These are phyloP conservation scores for Lithobates sylvaticus DNA, from an alignment of 2,797 vertebrate genomes.

Conservation along the genomic window DNA sequence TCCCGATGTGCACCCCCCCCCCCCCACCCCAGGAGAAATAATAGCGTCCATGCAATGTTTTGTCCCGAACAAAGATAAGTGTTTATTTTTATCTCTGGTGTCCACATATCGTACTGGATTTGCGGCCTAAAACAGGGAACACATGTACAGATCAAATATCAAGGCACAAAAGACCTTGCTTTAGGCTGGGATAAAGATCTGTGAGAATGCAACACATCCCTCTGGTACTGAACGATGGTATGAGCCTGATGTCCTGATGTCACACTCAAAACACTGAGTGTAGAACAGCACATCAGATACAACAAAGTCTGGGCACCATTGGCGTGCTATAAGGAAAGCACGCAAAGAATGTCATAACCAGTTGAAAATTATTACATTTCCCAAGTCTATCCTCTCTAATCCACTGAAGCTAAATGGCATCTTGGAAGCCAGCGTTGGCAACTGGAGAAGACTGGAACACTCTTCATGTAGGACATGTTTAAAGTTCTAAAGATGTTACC, in stretches of 20 bases:
- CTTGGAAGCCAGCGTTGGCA: background rate
- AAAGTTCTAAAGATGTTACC: background rate
- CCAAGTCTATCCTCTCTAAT: background rate
- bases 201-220: slow-evolving; percentile 58
- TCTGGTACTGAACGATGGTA: slow-evolving; percentile 36
- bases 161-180: slow-evolving; percentile 21
- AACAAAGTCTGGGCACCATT: no score
- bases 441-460: no score
- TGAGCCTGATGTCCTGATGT: background rate
- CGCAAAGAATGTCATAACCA: background rate
- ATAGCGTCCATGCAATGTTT: no score
- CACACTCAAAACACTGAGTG: no score
- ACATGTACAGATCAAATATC: slow-evolving; percentile 28
- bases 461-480: background rate
- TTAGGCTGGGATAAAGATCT: slow-evolving; percentile 39
- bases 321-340: no score
- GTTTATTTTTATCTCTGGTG: background rate
- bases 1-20: no score
- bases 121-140: background rate
- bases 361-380: background rate
- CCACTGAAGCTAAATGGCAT: background rate
- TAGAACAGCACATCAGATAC: no score
- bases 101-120: background rate
- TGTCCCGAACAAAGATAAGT: background rate
- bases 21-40: no score